These are phyloP conservation scores for Dryas iulia DNA, from an alignment of 1,140 invertebrate genomes.

Conservation along the genomic window DNA sequence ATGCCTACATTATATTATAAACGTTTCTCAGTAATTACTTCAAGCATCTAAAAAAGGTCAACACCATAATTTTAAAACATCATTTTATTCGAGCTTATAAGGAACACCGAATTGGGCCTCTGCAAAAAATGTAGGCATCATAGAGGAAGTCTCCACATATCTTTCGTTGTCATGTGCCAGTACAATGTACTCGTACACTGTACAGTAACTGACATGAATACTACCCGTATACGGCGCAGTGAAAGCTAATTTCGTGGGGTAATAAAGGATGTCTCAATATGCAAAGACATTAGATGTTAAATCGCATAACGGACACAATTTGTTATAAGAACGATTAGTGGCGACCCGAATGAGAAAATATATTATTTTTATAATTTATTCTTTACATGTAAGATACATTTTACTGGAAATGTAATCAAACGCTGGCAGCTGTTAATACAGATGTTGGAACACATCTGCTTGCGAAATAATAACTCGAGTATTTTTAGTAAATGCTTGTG, in stretches of 20 bases:
- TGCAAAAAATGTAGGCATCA: neutral
- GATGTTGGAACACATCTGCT: slow-evolving; percentile 29
- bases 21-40: too few relatives aligned
- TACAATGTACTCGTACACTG: neutral
- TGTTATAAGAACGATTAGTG: neutral
- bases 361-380: slow-evolving; percentile 3
- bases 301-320: neutral
- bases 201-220: slow-evolving; percentile 5
- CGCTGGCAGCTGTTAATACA: slow-evolving; percentile 26
- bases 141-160: slow-evolving; percentile 11
- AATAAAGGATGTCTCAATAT: slow-evolving; percentile 15
- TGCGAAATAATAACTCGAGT: slow-evolving; percentile 34
- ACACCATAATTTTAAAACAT: neutral
- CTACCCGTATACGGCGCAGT: slow-evolving; percentile 10
- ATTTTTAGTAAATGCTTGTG: slow-evolving; percentile 32
- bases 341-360: neutral
- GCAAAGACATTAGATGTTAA: slow-evolving; percentile 10
- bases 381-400: neutral
- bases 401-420: slow-evolving; percentile 30
- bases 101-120: neutral
- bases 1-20: too few relatives aligned
- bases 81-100: neutral
- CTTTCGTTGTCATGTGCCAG: neutral
- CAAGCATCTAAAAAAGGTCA: neutral
- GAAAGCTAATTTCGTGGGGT: slow-evolving; percentile 15